Base-by-base conservation (phyloP, 1,140 invertebrate species). In the Rhynchophorus ferrugineus region DNA sequence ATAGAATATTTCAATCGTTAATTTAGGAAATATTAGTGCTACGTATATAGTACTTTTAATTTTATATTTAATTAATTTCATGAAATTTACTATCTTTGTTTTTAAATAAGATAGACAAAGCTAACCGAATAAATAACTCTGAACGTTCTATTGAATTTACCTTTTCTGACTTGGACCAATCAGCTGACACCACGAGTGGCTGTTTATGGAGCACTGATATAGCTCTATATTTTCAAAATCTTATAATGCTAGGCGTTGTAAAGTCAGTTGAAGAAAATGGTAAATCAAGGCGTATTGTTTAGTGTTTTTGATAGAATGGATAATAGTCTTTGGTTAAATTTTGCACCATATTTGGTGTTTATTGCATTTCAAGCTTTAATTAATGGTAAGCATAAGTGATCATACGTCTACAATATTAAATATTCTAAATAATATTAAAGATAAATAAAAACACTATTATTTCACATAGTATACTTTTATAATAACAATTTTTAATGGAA, bases 301-400 rank as follows among this genome's bases (percentile, higher is more conserved):
- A 38, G 37, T 38, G 37, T 38, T 13, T 7, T 38, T 6, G 37
- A 38, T 38, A 38, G 7, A 6, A 38, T 38, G 37, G 5, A 38
- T 38, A 5, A 38, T 14, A 38, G 17, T 13, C 5, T 56, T 39
- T 57, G 55, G 51, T 49, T 57, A 20, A 66, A 65, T 60, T 53
- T 58, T 11, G 56, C 59, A 7, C 58, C 61, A 22, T 66, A 58
- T 59, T 19, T 65, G 58, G 53, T 49, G 34, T 34, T 66, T 34
- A 55, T 66, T 53, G 47, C 62, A 29, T 55, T 62, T 43, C 59
- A 66, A 60, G n/a, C 64, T 21, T 53, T 64, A 16, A 45, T 64
- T 47, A 57, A 66, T 42, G 52, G 64, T 66, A 59, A 63, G 61
- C 58, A 13, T 29, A 11, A 29, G 5, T 29, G 5, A 29, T 29